Percentiles rank a stretch among this genome's conserved stretches.
phyloP scores from a whole-genome alignment of 1,140 invertebrate genomes.

The Drosophila eugracilis region DNA sequence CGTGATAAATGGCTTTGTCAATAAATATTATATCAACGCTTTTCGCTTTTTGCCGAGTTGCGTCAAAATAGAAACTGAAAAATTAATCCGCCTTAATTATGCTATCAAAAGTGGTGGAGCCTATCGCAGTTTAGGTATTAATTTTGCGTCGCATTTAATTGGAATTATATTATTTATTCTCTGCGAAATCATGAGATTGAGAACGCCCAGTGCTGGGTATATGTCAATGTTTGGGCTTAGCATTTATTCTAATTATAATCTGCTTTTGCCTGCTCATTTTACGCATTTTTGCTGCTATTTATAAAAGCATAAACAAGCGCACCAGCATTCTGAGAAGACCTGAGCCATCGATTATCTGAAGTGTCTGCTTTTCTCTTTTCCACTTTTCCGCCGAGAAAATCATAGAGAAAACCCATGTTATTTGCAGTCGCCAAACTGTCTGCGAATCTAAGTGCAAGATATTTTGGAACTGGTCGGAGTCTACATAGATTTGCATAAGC shows the following conservation, averaged over 20 bases:
- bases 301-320: slow-evolving; percentile 38
- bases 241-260: slow-evolving; percentile 42
- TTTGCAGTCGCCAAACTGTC: slow-evolving; percentile 60
- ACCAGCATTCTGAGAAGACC: slow-evolving; percentile 17
- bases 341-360: slow-evolving; percentile 20
- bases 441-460: slow-evolving; percentile 25
- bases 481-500: slow-evolving; percentile 39
- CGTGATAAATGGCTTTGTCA: slow-evolving; percentile 47
- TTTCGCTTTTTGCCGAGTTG: slow-evolving; percentile 28
- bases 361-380: slow-evolving; percentile 6
- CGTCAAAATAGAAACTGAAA: slow-evolving; percentile 37
- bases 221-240: slow-evolving; percentile 19
- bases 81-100: slow-evolving; percentile 46
- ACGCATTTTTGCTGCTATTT: slow-evolving; percentile 50
- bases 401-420: slow-evolving; percentile 8
- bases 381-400: slow-evolving; percentile 1
- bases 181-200: no score
- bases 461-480: slow-evolving; percentile 14
- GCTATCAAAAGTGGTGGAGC: slow-evolving; percentile 45
- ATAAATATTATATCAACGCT: slow-evolving; percentile 49
- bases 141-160: neutral
- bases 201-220: slow-evolving; percentile 2
- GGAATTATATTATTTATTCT: neutral
- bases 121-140: slow-evolving; percentile 17
- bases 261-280: slow-evolving; percentile 30